These are phyloP conservation scores for Maconellicoccus hirsutus DNA, from an alignment of 1,140 invertebrate species.

Conservation along the genomic window DNA sequence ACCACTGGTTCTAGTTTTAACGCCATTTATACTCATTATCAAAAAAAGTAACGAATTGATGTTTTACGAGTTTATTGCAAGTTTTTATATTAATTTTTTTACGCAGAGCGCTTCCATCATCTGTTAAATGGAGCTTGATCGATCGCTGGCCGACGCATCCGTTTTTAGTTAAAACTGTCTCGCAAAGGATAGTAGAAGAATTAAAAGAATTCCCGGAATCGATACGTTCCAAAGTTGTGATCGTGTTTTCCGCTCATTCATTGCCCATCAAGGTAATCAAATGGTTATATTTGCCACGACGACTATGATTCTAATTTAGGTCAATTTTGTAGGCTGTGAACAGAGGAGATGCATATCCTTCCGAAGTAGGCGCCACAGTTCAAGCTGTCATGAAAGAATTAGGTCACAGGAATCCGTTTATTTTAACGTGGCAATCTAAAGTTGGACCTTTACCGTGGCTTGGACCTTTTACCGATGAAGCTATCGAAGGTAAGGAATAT, in stretches of 20 bases:
- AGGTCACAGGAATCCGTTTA: slow-evolving; percentile 66
- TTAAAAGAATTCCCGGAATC: slow-evolving; percentile 60
- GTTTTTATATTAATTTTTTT: slow-evolving; percentile 12
- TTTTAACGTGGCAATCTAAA: slow-evolving; percentile 94
- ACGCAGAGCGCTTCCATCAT: slow-evolving; percentile 40
- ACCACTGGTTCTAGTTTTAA: slow-evolving; percentile 95
- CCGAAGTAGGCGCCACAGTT: slow-evolving; percentile 86
- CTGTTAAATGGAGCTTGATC: slow-evolving; percentile 80
- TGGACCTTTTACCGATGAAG: slow-evolving; percentile 83
- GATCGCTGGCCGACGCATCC: slow-evolving; percentile 87
- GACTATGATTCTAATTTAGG: slow-evolving; percentile 9
- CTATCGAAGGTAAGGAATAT: slow-evolving; percentile 68
- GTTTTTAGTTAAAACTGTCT: slow-evolving; percentile 69
- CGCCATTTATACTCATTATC: slow-evolving; percentile 72
- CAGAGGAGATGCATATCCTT: slow-evolving; percentile 85
- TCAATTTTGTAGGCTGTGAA: slow-evolving; percentile 58
- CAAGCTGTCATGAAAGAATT: slow-evolving; percentile 77
- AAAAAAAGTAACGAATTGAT: slow-evolving; percentile 42
- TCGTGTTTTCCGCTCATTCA: slow-evolving; percentile 93
- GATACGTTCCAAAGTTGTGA: slow-evolving; percentile 65
- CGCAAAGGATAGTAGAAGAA: slow-evolving; percentile 70
- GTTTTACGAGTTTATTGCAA: neutral
- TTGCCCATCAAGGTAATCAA: slow-evolving; percentile 82
- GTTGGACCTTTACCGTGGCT: slow-evolving; percentile 91
- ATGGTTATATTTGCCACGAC: neutral